These are phyloP conservation scores for Aythya baeri DNA, from an alignment of 2,113 vertebrate species.

Conservation along the genomic window DNA sequence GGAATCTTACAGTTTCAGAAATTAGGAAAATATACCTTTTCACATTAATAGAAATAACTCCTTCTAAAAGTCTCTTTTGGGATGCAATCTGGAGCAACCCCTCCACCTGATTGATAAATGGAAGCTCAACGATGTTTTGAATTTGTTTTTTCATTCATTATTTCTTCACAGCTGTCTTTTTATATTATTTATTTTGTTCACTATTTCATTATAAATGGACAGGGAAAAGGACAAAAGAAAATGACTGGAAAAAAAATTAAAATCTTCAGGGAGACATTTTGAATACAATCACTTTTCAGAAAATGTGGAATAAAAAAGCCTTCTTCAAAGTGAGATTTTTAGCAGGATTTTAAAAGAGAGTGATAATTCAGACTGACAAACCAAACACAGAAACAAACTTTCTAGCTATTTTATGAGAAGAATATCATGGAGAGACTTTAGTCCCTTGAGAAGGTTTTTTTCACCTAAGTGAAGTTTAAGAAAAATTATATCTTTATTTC, in stretches of 20 bases:
- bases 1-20: not conserved
- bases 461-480: not conserved
- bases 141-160: not conserved
- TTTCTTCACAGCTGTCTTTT: not conserved
- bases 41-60: not conserved
- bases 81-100: not conserved
- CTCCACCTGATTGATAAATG: not conserved
- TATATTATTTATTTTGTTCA: not conserved
- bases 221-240: not conserved
- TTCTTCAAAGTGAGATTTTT: not conserved
- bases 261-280: not conserved
- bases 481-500: not conserved
- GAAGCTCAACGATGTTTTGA: not conserved
- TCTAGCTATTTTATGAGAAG: not conserved
- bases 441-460: not conserved
- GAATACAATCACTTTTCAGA: not conserved
- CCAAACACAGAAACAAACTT: not conserved
- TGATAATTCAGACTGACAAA: not conserved
- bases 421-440: not conserved
- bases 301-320: not conserved
- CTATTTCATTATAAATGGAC: not conserved
- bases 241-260: not conserved
- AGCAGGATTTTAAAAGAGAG: not conserved
- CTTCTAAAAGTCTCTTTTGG: not conserved
- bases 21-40: not conserved